Conservation (phyloP, 2,797 vertebrate genomes). For the Rallus crepitans region DNA sequence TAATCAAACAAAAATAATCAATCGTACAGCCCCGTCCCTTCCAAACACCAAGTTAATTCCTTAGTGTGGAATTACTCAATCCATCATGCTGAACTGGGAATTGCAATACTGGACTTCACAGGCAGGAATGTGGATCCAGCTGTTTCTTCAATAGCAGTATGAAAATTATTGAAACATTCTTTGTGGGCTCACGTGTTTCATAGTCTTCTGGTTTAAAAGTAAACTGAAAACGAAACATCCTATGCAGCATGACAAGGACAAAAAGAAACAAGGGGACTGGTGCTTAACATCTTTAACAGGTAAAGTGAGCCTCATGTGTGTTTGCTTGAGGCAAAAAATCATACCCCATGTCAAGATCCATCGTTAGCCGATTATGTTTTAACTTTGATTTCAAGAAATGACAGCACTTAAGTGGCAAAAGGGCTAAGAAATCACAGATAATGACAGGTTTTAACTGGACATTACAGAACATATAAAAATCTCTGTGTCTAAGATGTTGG, state of each 20-base stretch:
- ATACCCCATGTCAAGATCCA: not conserved
- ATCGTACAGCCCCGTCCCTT: slow-evolving; percentile 10
- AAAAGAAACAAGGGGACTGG: not conserved
- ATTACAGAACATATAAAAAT: not conserved
- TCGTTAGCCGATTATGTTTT: not conserved
- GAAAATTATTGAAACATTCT: slow-evolving; percentile 19
- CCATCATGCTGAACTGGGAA: slow-evolving; percentile 39
- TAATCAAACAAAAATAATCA: slow-evolving; percentile 65
- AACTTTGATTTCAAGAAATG: slow-evolving; percentile 34
- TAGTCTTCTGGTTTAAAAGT: slow-evolving; percentile 16
- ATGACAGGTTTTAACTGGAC: not conserved
- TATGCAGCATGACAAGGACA: not conserved
- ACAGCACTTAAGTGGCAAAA: not conserved
- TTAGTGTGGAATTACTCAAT: slow-evolving; percentile 49
- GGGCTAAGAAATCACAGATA: not conserved
- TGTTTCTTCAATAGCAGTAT: slow-evolving; percentile 28
- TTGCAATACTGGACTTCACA: slow-evolving; percentile 14
- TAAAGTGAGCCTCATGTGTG: not conserved
- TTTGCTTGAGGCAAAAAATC: slow-evolving; percentile 7
- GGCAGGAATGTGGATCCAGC: slow-evolving; percentile 54
- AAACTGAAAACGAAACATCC: not conserved
- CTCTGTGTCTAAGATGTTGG: not conserved
- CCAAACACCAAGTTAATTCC: slow-evolving; percentile 45
- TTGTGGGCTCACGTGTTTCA: slow-evolving; percentile 29
- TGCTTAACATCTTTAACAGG: not conserved